These are phyloP conservation scores for Enteromius thamalakanensis DNA, from an alignment of 2,797 vertebrate species.

Conservation along the genomic window DNA sequence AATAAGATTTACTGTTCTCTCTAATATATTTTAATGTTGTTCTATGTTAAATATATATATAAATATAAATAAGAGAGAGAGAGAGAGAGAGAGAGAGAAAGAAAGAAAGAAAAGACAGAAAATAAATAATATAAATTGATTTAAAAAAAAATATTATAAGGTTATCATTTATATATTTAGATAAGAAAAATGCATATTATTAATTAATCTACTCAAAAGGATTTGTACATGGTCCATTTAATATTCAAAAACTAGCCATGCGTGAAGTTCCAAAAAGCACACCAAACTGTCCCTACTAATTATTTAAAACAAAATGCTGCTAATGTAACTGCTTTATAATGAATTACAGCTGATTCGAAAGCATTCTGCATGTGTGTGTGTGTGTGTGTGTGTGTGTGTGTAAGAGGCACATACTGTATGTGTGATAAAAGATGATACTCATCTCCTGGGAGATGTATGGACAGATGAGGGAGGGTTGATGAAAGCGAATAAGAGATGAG, in stretches of 20 bases:
- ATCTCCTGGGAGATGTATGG: not conserved
- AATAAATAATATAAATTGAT: not conserved
- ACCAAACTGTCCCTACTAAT: not conserved
- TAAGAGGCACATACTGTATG: not conserved
- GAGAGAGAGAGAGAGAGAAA: too few relatives aligned
- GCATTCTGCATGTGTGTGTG: not conserved
- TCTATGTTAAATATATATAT: not conserved
- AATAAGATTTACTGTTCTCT: not conserved
- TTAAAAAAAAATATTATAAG: not conserved
- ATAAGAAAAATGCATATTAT: not conserved
- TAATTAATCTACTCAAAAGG: not conserved
- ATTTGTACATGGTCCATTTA: slow-evolving; percentile 5
- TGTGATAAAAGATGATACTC: not conserved
- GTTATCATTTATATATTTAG: not conserved
- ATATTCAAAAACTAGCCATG: not conserved
- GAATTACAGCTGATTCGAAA: not conserved
- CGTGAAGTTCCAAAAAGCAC: not conserved
- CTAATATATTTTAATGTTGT: not conserved
- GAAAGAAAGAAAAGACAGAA: too few relatives aligned
- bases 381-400: not conserved
- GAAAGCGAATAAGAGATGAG: slow-evolving; percentile 38
- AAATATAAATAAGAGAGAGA: too few relatives aligned
- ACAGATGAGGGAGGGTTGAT: slow-evolving; percentile 8
- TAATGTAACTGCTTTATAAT: not conserved
- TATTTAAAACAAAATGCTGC: not conserved